Evolutionary conservation across 2,797 vertebrate genomes (phyloP), one percentile per base, ranked within the genome.

Genomic region (Garrulus glandarius): DNA sequence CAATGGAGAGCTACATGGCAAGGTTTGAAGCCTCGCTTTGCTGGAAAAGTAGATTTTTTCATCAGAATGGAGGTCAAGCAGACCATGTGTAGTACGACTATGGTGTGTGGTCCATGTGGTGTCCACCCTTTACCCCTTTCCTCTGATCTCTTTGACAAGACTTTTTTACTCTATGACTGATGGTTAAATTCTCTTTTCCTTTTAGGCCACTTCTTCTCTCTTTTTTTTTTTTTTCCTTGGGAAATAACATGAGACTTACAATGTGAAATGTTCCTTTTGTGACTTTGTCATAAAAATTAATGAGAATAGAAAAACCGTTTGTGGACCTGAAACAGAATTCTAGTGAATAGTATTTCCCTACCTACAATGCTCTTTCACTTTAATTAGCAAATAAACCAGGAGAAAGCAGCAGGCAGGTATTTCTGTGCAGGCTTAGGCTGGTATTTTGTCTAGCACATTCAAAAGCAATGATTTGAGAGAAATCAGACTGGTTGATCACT

Each of bases 331-430:
- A 89, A 82, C 55, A 84, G 71, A 74, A 87, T 92, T 76, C 30
- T 65, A n/a, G 47, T 70, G 84, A 80, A 30, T 23, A 52, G n/a
- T 46, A 34, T 90, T 89, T 85, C 68, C 91, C 52, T 74, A 14
- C 70, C 32, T 22, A 59, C 29, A 87, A 49, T 12, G 11, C n/a
- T 46, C 37, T 74, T 86, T 86, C 61, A 36, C 78, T 92, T 95
- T 87, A 84, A 82, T 87, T 89, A 95, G 82, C 72, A 84, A 96
- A 85, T 89, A 86, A 96, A 93, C 49, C 50, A 71, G 56, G 75
- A 71, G 71, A 79, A 43, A 92, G 18, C 39, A 67, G 41, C 52
- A 84, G 69, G 43, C 74, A 90, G 81, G 69, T 88, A 70, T 80
- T 91, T 78, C 34, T 82, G 22, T 60, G 46, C 69, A 47, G 71